Evolutionary conservation across 2,888 invertebrate species (phyloP), one percentile per base, ranked within the genome.

Genomic region (Heliconius ismenius): DNA sequence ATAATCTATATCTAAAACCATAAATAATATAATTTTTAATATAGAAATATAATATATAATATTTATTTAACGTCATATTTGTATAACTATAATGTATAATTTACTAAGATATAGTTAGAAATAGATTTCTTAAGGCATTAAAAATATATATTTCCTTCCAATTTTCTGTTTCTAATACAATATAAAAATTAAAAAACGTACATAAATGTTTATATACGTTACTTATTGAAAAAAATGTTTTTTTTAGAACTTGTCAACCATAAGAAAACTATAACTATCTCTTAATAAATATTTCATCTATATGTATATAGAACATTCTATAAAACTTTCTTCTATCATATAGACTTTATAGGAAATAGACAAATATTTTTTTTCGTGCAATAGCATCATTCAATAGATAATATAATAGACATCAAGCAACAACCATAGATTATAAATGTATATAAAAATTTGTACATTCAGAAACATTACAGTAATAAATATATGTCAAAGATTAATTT

Each of bases 401-500:
- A 54, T 75, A 77, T 70, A 67, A 62, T 75, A 77, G 79, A 80
- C 80, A 77, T 79, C 72, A 81, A 81, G 80, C 80, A 81, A 79
- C 80, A 81, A 79, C 78, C 75, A 79, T 78, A 79, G 76, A 78
- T 74, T 69, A 68, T 73, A 67, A 64, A 75, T 78, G 80, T 81
- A 79, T 80, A 80, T 73, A 77, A 78, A 81, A 80, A 77, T 81
- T 81, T 80, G 81, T 80, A 81, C 79, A 81, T 73, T 75, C 15
- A 73, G 72, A 79, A 78, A 79, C 43, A 76, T 68, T 28, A 76
- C 69, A 28, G 13, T 58, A 32, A 58, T 70, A 77, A 79, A 79
- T 77, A 75, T 62, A 76, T 58, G 60, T 69, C 70, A 76, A 68
- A 63, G 72, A 32, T 54, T 74, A 73, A 24, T 73, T 36, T 72